Conservation (phyloP, 1,140 invertebrate genomes). For the Pseudomyrmex pallidus region DNA sequence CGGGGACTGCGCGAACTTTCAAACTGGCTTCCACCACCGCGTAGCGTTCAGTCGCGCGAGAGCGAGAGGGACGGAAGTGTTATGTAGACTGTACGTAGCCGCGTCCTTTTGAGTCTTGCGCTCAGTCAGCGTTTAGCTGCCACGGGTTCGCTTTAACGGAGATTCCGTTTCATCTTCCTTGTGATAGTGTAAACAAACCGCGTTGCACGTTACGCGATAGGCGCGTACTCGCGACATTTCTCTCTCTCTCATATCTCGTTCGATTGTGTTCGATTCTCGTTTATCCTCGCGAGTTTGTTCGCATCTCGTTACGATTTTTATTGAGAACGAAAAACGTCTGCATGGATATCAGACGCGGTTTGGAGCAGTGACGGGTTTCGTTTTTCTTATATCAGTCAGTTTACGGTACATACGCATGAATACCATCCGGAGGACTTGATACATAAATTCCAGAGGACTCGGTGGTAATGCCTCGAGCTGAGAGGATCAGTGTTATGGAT, state of each 20-base stretch:
- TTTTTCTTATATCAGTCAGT: background rate
- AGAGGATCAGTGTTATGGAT: slow-evolving; percentile 23
- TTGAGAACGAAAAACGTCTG: background rate
- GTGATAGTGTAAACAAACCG: background rate
- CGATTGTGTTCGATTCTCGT: background rate
- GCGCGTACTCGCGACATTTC: background rate
- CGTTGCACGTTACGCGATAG: background rate
- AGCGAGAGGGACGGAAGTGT: slow-evolving; percentile 4
- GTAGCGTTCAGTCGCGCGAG: background rate
- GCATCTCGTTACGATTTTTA: background rate
- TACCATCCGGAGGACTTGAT: background rate
- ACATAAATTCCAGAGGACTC: background rate
- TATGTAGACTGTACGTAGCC: slow-evolving; percentile 3
- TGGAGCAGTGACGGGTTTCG: background rate
- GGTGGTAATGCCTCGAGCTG: background rate
- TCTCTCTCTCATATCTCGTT: no score
- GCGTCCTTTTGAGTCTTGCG: slow-evolving; percentile 8
- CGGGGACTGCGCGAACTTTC: slow-evolving; percentile 40
- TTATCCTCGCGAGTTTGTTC: background rate
- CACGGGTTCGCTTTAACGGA: background rate
- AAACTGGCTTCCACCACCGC: slow-evolving; percentile 42
- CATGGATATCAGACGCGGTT: slow-evolving; percentile 8
- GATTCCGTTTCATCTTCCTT: background rate
- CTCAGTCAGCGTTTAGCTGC: slow-evolving; percentile 42
- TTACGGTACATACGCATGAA: slow-evolving; percentile 14